Conservation (phyloP, 1,140 invertebrate species). For the Ostrea edulis region DNA sequence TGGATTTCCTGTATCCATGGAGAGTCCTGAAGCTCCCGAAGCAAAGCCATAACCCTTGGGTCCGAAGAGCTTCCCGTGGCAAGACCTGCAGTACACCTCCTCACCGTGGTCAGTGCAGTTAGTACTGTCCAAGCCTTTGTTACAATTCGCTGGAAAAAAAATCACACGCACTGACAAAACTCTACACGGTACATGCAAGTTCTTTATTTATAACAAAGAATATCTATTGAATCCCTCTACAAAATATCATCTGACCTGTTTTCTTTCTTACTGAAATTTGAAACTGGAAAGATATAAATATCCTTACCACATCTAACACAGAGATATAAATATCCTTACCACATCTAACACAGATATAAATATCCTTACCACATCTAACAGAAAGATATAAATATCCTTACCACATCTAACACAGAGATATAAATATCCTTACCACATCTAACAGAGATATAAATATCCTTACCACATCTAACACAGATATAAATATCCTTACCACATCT, state of each 20-base stretch:
- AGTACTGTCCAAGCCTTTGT: constrained; percentile 94
- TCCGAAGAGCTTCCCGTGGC: constrained; percentile 94
- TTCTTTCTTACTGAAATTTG: too few species aligned
- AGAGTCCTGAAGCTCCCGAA: constrained; percentile 90
- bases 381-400: too few species aligned
- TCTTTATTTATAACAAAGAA: too few species aligned
- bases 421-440: constrained; percentile 99
- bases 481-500: constrained; percentile 99
- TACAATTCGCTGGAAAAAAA: constrained; percentile 84
- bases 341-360: constrained; percentile 99
- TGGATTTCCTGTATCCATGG: constrained; percentile 85
- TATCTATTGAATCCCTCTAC: too few species aligned
- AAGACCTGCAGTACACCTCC: constrained; percentile 95
- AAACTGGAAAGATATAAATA: too few species aligned
- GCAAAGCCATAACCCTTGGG: constrained; percentile 93
- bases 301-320: constrained; percentile 98
- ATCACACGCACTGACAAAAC: not conserved
- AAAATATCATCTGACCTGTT: too few species aligned
- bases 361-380: constrained; percentile 99
- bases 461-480: constrained; percentile 99
- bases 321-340: too few species aligned
- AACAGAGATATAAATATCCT: too few species aligned
- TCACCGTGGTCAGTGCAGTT: constrained; percentile 96
- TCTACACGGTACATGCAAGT: not conserved
- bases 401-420: constrained; percentile 99